A percentile compares a stretch with the other conserved stretches of the same genome.
phyloP scores from a whole-genome alignment of 2,888 invertebrate genomes.

The Cacoxenus indagator region DNA sequence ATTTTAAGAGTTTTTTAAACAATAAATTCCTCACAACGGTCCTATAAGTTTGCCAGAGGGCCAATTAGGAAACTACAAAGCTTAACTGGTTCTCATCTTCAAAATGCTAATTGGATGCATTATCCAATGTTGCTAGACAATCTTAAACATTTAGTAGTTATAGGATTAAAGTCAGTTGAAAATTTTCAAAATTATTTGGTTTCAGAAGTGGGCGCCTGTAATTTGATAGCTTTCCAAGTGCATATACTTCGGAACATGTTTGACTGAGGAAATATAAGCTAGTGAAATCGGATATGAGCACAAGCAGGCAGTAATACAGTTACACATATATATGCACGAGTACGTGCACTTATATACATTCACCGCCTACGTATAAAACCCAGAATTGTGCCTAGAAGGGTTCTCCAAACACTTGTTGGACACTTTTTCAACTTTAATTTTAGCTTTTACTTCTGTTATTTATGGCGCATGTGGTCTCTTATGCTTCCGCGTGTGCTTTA shows the following conservation, averaged over 20 bases:
- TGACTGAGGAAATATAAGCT: conserved; percentile 5
- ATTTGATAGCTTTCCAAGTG: no score
- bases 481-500: not conserved
- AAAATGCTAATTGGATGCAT: no score
- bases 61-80: no score
- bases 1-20: no score
- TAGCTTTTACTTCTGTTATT: conserved; percentile 7
- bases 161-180: no score
- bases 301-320: not conserved
- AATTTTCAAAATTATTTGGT: no score
- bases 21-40: no score
- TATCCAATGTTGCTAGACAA: no score
- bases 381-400: not conserved
- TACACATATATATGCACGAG: not conserved
- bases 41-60: no score
- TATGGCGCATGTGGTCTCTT: conserved; percentile 2
- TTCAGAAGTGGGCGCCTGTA: no score
- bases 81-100: no score
- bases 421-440: not conserved
- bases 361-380: not conserved
- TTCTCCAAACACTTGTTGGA: conserved; percentile 20
- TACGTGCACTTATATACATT: not conserved
- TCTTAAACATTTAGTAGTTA: no score
- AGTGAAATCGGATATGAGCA: conserved; percentile 20
- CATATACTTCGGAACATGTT: conserved; percentile 18